These are phyloP conservation scores for Cirrhinus mrigala DNA, from an alignment of 2,797 vertebrate genomes.

Conservation along the genomic window DNA sequence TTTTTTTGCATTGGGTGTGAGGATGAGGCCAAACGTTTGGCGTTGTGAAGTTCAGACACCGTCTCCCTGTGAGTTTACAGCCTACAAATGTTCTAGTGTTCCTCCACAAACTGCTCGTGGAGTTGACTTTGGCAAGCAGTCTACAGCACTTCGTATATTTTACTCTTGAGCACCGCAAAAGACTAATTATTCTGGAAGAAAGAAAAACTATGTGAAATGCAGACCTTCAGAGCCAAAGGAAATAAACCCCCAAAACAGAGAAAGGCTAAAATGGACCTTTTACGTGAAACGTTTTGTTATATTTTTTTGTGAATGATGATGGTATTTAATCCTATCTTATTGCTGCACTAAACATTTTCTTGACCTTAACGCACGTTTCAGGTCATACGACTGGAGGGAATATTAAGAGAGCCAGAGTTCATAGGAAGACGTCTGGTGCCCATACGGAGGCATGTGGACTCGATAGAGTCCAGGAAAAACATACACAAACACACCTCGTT, in stretches of 20 bases:
- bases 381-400: conserved; percentile 17
- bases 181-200: conserved; percentile 65
- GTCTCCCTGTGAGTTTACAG: conserved; percentile 57
- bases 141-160: conserved; percentile 64
- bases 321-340: conserved; percentile 74
- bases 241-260: conserved; percentile 65
- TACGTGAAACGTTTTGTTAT: conserved; percentile 42
- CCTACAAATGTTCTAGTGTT: conserved; percentile 66
- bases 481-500: conserved; percentile 50
- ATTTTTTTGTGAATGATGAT: conserved; percentile 71
- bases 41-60: conserved; percentile 56
- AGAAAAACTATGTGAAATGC: conserved; percentile 66
- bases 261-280: conserved; percentile 64
- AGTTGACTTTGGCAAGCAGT: conserved; percentile 68
- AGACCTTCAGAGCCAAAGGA: conserved; percentile 71
- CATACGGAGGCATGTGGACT: neutral
- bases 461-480: conserved; percentile 33
- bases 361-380: conserved; percentile 65
- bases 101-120: conserved; percentile 54
- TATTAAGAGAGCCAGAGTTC: neutral
- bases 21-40: conserved; percentile 40
- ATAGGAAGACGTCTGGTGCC: conserved; percentile 24
- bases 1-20: conserved; percentile 37
- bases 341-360: conserved; percentile 70
- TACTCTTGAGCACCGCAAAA: conserved; percentile 64